Evolutionary conservation across 2,797 vertebrate genomes (phyloP).

Genomic region (Spondyliosoma cantharus): DNA sequence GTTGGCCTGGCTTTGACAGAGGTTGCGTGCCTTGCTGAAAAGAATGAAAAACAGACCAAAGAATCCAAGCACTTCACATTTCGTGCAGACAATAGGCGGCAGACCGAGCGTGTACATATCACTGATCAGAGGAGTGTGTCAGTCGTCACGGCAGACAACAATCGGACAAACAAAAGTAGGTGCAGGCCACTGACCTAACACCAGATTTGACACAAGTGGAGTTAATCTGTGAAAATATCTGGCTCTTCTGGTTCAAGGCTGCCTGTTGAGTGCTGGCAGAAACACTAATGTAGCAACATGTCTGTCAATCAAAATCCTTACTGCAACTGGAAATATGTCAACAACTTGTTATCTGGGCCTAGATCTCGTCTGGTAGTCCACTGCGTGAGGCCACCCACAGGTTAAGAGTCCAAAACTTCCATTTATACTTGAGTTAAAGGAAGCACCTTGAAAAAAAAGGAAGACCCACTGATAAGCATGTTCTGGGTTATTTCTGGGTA

Average conservation of each 20-base stretch:
- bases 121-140: slow-evolving; percentile 53
- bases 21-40: slow-evolving; percentile 40
- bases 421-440: background rate
- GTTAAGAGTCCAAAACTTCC: background rate
- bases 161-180: slow-evolving; percentile 57
- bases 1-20: slow-evolving; percentile 1
- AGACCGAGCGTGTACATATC: slow-evolving; percentile 38
- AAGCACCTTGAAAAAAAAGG: background rate
- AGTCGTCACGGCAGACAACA: slow-evolving; percentile 40
- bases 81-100: slow-evolving; percentile 33
- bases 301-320: slow-evolving; percentile 57
- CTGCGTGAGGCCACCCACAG: slow-evolving; percentile 48
- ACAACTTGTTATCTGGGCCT: slow-evolving; percentile 44
- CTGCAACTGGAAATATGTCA: slow-evolving; percentile 48
- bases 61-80: slow-evolving; percentile 62
- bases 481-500: background rate
- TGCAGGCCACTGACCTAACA: slow-evolving; percentile 17
- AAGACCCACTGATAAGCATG: background rate
- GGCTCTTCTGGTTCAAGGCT: slow-evolving; percentile 62
- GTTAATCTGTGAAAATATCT: slow-evolving; percentile 69
- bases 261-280: background rate
- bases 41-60: slow-evolving; percentile 49
- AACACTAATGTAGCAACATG: background rate
- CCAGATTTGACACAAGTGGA: slow-evolving; percentile 51
- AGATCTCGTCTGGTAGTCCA: slow-evolving; percentile 53